Percentiles rank a stretch among this genome's conserved stretches.
Conservation (phyloP, 2,113 vertebrate species). For the Melanostigma gelatinosum region DNA sequence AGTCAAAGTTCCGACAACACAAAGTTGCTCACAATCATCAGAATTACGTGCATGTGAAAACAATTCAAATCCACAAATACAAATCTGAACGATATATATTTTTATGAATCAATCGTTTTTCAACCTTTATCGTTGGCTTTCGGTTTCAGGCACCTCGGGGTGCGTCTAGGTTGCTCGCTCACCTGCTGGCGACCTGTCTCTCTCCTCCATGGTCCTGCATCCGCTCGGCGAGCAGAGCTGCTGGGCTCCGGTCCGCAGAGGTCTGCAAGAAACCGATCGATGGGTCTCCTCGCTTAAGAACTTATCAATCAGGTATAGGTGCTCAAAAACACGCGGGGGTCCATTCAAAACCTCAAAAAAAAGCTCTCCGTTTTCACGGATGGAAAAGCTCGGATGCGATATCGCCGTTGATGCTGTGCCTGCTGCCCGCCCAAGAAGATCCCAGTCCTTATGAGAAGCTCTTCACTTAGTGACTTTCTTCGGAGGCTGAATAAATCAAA, state of each 20-base stretch:
- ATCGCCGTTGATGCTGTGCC: conserved; percentile 9
- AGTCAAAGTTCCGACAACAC: conserved; percentile 29
- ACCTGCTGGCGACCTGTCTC: conserved; percentile 84
- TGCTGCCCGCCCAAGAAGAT: conserved; percentile 13
- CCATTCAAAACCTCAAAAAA: background rate
- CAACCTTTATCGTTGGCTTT: background rate
- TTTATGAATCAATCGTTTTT: background rate
- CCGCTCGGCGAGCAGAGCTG: conserved; percentile 68
- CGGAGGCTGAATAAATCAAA: conserved; percentile 46
- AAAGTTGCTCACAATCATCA: background rate
- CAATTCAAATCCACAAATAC: background rate
- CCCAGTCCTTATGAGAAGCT: conserved; percentile 31
- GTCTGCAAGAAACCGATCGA: background rate
- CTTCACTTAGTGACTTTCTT: conserved; percentile 51
- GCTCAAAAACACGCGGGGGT: background rate
- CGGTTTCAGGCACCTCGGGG: conserved; percentile 34
- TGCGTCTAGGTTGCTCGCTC: conserved; percentile 54
- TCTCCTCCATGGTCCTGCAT: conserved; percentile 86
- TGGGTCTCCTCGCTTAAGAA: conserved; percentile 20
- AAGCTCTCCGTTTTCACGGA: background rate
- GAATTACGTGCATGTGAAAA: background rate
- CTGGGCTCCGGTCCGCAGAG: conserved; percentile 54
- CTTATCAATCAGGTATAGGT: conserved; percentile 18
- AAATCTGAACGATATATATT: background rate
- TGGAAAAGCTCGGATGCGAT: background rate